Conservation (phyloP, 1,140 invertebrate genomes). For the Aphidius gifuensis region DNA sequence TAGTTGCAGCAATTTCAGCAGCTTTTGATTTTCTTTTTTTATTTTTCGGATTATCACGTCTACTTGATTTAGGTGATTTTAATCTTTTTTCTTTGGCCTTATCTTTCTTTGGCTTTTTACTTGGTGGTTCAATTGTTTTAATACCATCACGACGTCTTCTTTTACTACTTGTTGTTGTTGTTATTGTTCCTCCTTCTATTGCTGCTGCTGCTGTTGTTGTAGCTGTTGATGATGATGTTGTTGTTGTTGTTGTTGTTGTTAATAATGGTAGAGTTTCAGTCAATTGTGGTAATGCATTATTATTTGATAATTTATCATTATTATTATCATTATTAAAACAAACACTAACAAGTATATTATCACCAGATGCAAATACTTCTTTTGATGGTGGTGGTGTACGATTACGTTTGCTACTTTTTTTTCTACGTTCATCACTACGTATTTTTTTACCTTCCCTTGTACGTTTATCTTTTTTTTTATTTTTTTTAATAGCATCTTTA, state of each 20-base stretch:
- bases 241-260: constrained; percentile 10
- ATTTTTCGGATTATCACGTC: constrained; percentile 41
- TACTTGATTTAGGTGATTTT: constrained; percentile 50
- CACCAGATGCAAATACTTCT: constrained; percentile 87
- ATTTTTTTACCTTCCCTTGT: constrained; percentile 50
- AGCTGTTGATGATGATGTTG: no score
- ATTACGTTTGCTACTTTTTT: constrained; percentile 55
- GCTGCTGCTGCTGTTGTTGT: no score
- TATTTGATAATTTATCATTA: constrained; percentile 28
- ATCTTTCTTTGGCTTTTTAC: constrained; percentile 52
- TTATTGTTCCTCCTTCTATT: no score
- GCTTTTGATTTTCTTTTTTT: constrained; percentile 58
- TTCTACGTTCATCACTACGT: constrained; percentile 49
- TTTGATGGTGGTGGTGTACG: constrained; percentile 69
- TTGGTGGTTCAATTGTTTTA: constrained; percentile 35
- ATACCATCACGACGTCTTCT: constrained; percentile 42
- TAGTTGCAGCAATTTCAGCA: constrained; percentile 51
- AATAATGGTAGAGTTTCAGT: constrained; percentile 53
- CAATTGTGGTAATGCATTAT: constrained; percentile 32
- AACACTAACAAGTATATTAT: constrained; percentile 87
- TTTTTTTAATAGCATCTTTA: constrained; percentile 59
- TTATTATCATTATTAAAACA: constrained; percentile 79
- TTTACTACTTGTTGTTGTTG: constrained; percentile 27
- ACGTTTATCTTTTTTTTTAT: constrained; percentile 56
- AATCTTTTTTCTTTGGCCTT: constrained; percentile 52